phyloP scores from a whole-genome alignment of 2,113 vertebrate genomes.

The Nerophis ophidion region DNA sequence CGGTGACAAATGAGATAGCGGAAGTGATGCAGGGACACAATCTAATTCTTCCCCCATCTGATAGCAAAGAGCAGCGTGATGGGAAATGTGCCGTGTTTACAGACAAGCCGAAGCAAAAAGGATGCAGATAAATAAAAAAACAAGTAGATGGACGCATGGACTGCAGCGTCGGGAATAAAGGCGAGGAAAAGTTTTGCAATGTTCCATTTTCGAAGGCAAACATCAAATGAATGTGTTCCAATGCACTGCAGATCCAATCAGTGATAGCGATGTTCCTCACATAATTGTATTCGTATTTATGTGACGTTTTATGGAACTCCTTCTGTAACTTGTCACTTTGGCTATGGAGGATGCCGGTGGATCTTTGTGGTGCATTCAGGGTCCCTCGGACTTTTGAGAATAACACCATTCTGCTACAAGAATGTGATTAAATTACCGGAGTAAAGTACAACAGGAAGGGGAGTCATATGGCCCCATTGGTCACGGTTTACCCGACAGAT shows the following conservation, averaged over 20 bases:
- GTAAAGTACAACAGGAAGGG: too few relatives aligned
- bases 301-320: too few relatives aligned
- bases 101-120: neutral
- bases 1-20: conserved; percentile 64
- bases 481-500: too few relatives aligned
- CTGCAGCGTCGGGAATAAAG: conserved; percentile 11
- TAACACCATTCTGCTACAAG: too few relatives aligned
- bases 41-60: conserved; percentile 54
- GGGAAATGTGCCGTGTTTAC: conserved; percentile 20
- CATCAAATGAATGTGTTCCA: conserved; percentile 35
- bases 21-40: conserved; percentile 44
- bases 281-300: too few relatives aligned
- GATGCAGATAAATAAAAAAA: neutral
- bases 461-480: too few relatives aligned
- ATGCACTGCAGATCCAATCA: conserved; percentile 49
- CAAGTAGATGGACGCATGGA: neutral
- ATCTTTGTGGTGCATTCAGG: too few relatives aligned
- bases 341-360: too few relatives aligned
- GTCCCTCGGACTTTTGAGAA: too few relatives aligned
- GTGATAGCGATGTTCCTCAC: conserved; percentile 19
- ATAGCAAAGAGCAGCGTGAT: conserved; percentile 36
- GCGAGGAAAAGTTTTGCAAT: conserved; percentile 27
- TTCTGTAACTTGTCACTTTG: too few relatives aligned
- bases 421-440: too few relatives aligned
- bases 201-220: conserved; percentile 59